These are phyloP conservation scores for Periophthalmus magnuspinnatus DNA, from an alignment of 2,797 vertebrate species.

Conservation along the genomic window DNA sequence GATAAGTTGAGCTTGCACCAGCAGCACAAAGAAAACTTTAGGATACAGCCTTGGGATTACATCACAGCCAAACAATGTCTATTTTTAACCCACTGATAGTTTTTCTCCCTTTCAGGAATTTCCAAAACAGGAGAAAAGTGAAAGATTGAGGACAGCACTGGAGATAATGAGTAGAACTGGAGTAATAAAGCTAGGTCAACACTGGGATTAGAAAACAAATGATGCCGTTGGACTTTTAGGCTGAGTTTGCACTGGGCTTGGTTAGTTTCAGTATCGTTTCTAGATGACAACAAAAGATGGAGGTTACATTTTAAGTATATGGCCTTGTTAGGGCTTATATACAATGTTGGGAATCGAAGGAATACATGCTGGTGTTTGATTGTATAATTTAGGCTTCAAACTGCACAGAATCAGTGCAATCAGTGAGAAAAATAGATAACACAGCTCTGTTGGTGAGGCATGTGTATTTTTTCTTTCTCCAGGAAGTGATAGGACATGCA, in stretches of 20 bases:
- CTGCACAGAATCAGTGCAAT: no score
- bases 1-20: constrained; percentile 53
- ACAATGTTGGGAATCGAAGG: no score
- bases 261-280: constrained; percentile 17
- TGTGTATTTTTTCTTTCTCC: no score
- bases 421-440: no score
- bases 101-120: constrained; percentile 72
- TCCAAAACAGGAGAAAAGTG: constrained; percentile 72
- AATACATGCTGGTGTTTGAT: no score
- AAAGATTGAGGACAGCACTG: constrained; percentile 43
- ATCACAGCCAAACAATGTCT: constrained; percentile 75
- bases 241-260: constrained; percentile 17
- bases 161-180: constrained; percentile 43
- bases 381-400: no score
- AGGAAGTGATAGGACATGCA: no score
- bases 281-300: neutral
- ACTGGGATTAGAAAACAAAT: constrained; percentile 33
- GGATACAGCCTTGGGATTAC: constrained; percentile 67
- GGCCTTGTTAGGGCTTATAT: no score
- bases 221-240: constrained; percentile 21
- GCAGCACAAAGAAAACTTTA: constrained; percentile 59
- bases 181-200: constrained; percentile 39
- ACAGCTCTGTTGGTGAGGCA: no score
- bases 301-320: neutral
- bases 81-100: constrained; percentile 69